These are phyloP conservation scores for Myiothlypis chrysogaster DNA, from an alignment of 2,797 vertebrate genomes.

Conservation along the genomic window DNA sequence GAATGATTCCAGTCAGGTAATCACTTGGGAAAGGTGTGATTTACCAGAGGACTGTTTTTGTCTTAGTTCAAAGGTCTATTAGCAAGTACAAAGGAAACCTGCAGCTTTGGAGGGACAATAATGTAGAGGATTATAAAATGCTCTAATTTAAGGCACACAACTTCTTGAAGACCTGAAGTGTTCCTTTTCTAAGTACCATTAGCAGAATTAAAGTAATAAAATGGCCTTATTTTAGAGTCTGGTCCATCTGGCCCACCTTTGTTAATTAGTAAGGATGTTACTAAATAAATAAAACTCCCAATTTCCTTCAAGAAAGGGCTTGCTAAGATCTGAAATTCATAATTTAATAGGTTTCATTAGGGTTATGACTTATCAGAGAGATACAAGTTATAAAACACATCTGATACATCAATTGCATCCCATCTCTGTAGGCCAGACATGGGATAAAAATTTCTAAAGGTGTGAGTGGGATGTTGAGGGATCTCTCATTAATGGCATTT, in stretches of 20 bases:
- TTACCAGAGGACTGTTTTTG: background rate
- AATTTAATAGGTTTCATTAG: background rate
- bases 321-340: background rate
- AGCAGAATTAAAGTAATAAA: background rate
- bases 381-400: background rate
- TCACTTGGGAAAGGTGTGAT: background rate
- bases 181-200: background rate
- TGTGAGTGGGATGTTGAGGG: background rate
- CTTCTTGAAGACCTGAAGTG: background rate
- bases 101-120: background rate
- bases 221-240: background rate
- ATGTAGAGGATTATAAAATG: background rate
- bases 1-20: background rate
- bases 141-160: background rate
- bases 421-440: background rate
- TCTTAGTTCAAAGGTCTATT: background rate
- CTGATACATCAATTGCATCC: background rate
- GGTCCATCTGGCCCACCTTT: background rate
- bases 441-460: background rate
- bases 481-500: background rate
- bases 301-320: background rate
- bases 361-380: background rate
- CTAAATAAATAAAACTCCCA: background rate
- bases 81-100: background rate
- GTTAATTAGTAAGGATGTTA: background rate